Conservation (phyloP, 37 sponge, comb jelly and placozoan species). For the Crambe crambe region DNA sequence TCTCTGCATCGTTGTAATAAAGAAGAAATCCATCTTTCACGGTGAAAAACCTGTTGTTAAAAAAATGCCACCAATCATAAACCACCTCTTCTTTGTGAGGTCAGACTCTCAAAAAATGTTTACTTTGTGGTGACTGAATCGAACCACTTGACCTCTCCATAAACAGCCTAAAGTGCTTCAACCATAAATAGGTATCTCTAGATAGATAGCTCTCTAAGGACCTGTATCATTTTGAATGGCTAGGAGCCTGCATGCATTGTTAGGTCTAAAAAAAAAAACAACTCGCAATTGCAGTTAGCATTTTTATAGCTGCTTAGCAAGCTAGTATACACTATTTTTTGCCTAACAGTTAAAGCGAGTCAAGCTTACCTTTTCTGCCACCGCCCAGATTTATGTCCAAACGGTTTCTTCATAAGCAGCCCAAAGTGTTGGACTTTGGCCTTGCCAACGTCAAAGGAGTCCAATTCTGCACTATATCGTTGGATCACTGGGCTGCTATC, state of each 20-base stretch:
- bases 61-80: not conserved
- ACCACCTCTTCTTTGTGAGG: not conserved
- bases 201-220: too few species aligned
- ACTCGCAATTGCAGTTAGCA: too few species aligned
- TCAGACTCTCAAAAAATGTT: not conserved
- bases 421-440: constrained; percentile 87
- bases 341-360: too few species aligned
- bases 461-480: constrained; percentile 1
- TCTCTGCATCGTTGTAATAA: constrained; percentile 90
- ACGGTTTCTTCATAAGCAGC: constrained; percentile 78
- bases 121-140: too few species aligned
- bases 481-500: not conserved
- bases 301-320: not conserved
- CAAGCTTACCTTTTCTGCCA: constrained; percentile 90
- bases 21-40: constrained; percentile 97
- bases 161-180: too few species aligned
- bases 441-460: constrained; percentile 52
- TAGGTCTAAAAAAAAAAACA: too few species aligned
- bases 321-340: not conserved
- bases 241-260: too few species aligned
- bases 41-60: constrained; percentile 84
- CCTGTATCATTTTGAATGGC: too few species aligned
- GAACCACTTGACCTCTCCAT: too few species aligned
- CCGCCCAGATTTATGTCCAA: constrained; percentile 57
- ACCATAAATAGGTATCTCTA: too few species aligned